phyloP scores from a whole-genome alignment of 2,888 invertebrate species.

The Dicycla oo region DNA sequence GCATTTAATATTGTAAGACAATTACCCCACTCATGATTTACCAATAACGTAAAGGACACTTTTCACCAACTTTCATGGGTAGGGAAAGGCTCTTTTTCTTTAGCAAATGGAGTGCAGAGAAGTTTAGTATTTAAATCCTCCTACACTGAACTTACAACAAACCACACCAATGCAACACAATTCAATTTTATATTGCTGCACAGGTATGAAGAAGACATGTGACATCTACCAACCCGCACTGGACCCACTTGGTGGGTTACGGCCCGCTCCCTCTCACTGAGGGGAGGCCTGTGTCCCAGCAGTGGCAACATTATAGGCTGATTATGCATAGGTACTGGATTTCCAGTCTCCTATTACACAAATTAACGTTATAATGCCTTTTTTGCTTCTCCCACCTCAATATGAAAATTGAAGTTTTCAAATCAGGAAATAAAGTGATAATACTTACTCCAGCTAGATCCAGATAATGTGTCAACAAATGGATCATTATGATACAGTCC shows the following conservation, averaged over 20 bases:
- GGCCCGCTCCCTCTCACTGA: no score
- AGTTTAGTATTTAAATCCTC: not conserved
- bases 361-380: not conserved
- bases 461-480: constrained; percentile 94
- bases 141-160: not conserved
- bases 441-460: constrained; percentile 93
- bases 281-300: no score
- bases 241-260: no score
- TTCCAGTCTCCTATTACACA: not conserved
- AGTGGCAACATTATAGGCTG: no score
- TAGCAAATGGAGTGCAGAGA: not conserved
- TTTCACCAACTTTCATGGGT: not conserved
- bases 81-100: not conserved
- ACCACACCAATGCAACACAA: not conserved
- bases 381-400: not conserved
- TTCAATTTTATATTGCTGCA: not conserved
- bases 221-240: no score
- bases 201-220: no score
- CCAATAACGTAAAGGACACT: not conserved
- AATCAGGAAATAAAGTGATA: not conserved
- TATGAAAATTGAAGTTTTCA: not conserved
- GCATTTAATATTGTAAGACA: not conserved
- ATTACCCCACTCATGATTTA: not conserved
- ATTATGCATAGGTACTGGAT: not conserved
- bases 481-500: constrained; percentile 97